A percentile compares a stretch with the other conserved stretches of the same genome.
phyloP scores from a whole-genome alignment of 2,797 vertebrate genomes.

The Hydrophis major region DNA sequence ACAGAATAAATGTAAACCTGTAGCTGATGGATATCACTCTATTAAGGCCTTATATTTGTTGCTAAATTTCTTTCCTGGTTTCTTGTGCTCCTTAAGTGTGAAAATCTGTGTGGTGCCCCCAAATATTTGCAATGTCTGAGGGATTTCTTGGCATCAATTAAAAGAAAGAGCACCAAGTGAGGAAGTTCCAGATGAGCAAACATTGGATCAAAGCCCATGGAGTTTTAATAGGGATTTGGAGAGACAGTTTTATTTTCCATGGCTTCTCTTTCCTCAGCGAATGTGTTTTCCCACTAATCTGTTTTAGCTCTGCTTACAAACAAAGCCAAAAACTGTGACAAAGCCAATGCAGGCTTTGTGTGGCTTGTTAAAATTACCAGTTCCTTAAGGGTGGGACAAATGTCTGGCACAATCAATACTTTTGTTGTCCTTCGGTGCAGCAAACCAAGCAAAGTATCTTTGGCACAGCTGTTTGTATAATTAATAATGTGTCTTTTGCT shows the following conservation, averaged over 20 bases:
- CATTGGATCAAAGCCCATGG: neutral
- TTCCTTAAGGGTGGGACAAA: constrained; percentile 22
- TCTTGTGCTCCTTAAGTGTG: neutral
- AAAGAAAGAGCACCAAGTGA: neutral
- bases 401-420: constrained; percentile 38
- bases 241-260: constrained; percentile 1
- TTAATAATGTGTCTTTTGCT: constrained; percentile 29
- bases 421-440: constrained; percentile 37
- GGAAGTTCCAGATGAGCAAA: constrained; percentile 17
- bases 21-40: neutral
- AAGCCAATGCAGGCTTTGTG: neutral
- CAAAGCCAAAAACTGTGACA: constrained; percentile 25
- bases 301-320: constrained; percentile 39
- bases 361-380: constrained; percentile 34
- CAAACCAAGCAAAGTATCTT: constrained; percentile 20
- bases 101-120: neutral
- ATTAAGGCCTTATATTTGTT: neutral
- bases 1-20: neutral
- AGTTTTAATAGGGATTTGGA: constrained; percentile 30
- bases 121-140: neutral
- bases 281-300: constrained; percentile 41
- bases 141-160: constrained; percentile 16
- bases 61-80: neutral
- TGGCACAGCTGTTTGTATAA: constrained; percentile 19
- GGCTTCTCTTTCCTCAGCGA: accelerated